Percentiles rank a stretch among this genome's conserved stretches.
Evolutionary conservation across 2,888 invertebrate genomes (phyloP).

Genomic region (Microplitis manilae): DNA sequence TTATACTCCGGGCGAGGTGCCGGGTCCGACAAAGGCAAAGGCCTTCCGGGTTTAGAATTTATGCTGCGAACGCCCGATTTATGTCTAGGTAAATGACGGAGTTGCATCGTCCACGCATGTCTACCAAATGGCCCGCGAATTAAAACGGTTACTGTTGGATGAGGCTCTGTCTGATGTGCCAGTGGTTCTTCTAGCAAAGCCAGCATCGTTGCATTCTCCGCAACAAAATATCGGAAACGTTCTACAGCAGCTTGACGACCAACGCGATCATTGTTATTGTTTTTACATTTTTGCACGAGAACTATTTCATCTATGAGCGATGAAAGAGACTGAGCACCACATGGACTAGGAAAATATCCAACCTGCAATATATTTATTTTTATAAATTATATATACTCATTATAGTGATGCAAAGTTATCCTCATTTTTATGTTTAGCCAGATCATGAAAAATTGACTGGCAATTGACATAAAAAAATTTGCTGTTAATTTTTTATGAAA

Average conservation of each 20-base stretch:
- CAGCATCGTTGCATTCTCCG: constrained; percentile 90
- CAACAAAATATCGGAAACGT: constrained; percentile 89
- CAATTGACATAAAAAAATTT: too few relatives aligned
- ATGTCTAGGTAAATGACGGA: constrained; percentile 89
- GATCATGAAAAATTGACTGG: too few relatives aligned
- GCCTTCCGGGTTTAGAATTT: constrained; percentile 79
- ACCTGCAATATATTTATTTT: constrained; percentile 72
- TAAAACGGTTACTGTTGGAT: constrained; percentile 91
- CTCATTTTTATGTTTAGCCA: neutral
- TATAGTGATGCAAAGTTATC: neutral
- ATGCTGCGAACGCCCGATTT: constrained; percentile 81
- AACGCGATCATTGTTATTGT: constrained; percentile 74
- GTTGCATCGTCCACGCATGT: constrained; percentile 93
- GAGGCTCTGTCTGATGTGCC: constrained; percentile 93
- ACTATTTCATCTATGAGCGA: constrained; percentile 92
- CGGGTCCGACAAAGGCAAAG: constrained; percentile 83
- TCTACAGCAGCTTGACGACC: constrained; percentile 77
- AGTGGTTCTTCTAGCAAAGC: constrained; percentile 93
- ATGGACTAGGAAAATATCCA: constrained; percentile 87
- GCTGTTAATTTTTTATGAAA: too few relatives aligned
- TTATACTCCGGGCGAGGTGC: constrained; percentile 79
- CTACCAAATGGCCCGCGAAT: constrained; percentile 95
- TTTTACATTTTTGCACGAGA: constrained; percentile 83
- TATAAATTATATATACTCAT: neutral
- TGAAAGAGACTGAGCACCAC: constrained; percentile 87